Conservation (phyloP, 2,113 vertebrate genomes). For the Indri indri region DNA sequence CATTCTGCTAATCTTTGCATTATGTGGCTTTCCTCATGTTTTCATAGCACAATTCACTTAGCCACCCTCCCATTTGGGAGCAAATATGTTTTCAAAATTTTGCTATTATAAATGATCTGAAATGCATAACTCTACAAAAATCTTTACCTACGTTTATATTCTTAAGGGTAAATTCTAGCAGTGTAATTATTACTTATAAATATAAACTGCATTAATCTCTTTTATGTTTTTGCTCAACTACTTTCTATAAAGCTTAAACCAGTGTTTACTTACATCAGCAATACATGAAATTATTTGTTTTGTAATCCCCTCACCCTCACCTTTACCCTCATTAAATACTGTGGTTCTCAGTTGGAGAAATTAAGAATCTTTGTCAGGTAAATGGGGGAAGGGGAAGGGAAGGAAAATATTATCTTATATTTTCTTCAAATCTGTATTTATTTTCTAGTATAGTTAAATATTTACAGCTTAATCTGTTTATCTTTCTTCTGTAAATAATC, state of each 20-base stretch:
- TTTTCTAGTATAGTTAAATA: background rate
- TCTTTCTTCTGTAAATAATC: constrained; percentile 37
- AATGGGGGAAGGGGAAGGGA: background rate
- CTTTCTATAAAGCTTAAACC: background rate
- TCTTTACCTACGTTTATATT: background rate
- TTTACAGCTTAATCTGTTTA: background rate
- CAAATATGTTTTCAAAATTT: background rate
- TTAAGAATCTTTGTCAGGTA: background rate
- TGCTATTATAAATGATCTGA: background rate
- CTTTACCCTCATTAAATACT: background rate
- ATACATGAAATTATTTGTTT: background rate
- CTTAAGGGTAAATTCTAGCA: background rate
- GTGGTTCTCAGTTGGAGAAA: background rate
- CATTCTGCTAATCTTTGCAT: too few species aligned
- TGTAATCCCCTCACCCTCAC: background rate
- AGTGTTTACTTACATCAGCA: background rate
- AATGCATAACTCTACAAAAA: background rate
- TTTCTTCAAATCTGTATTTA: background rate
- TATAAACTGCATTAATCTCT: background rate
- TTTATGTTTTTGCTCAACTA: background rate
- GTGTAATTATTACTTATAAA: background rate
- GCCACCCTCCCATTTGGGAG: background rate
- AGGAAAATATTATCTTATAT: background rate
- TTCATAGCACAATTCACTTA: background rate
- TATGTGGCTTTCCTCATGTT: background rate